Conservation (phyloP, 2,888 invertebrate species). For the Drosophila quasianomalipes region DNA sequence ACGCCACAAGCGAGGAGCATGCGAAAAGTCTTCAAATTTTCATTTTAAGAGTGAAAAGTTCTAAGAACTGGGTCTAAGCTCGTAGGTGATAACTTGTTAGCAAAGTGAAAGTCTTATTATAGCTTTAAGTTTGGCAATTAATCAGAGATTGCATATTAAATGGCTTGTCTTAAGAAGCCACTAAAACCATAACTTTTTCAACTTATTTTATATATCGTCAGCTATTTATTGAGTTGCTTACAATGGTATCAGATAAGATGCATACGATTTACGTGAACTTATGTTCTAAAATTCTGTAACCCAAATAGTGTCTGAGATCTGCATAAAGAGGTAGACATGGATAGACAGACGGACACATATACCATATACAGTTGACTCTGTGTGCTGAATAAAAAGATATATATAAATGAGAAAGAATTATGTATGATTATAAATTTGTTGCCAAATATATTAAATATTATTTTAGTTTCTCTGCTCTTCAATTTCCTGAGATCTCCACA, state of each 20-base stretch:
- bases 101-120: not conserved
- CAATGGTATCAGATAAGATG: not conserved
- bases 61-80: not conserved
- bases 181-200: not conserved
- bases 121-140: not conserved
- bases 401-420: not conserved
- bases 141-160: not conserved
- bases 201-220: not conserved
- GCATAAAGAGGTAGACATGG: not conserved
- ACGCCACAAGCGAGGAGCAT: conserved; percentile 40
- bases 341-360: not conserved
- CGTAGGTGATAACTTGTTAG: not conserved
- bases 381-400: not conserved
- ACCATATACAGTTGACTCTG: not conserved
- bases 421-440: not conserved
- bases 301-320: not conserved
- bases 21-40: not conserved
- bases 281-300: not conserved
- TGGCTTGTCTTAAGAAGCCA: not conserved
- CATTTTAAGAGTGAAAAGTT: not conserved
- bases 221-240: not conserved
- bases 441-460: not conserved
- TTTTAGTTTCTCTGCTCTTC: not conserved
- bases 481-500: not conserved
- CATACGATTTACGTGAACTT: not conserved